Base-by-base conservation (phyloP, 2,888 invertebrate species). In the Phymatocera aterrima region DNA sequence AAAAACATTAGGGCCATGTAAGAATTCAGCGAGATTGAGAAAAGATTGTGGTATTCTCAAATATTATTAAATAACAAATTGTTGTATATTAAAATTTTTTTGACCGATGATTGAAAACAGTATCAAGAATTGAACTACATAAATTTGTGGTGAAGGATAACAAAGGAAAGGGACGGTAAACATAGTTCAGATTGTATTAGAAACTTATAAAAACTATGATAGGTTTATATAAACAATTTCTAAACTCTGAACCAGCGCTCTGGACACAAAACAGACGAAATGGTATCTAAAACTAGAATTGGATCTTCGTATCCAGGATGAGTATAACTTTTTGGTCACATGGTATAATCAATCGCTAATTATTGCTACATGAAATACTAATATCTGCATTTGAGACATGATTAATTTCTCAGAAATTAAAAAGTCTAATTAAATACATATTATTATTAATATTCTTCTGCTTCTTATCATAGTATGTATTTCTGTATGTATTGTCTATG, bases 381-480 rank as follows among this genome's bases (percentile, higher is more conserved):
- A 68, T n/a, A n/a, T 68, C 68, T 43, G 43, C 46, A 68, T 68
- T 68, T 28, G 15, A 46, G 37, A 68, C 43, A 34, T 37, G n/a
- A n/a, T 64, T 37, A 28, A 24, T 43, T n/a, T 65, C 40, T 43
- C 43, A 12, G 18, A 24, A 40, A 65, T 43, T n/a, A n/a, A n/a
- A n/a, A n/a, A n/a, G n/a, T n/a, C n/a, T n/a, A 34, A 64, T 64
- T 12, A 12, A 57, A 57, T 57, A 64, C 18, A 64, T 37, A 6
- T 64, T 21, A 15, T 68, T 5, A 46, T 6, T 28, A 60, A 60
- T 28, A 15, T 68, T 68, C 46, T 40, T 68, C 43, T 68, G 68
- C 68, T 24, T 43, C 0, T 46, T 24, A n/a, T n/a, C n/a, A n/a
- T n/a, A n/a, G 40, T 40, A 28, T 57, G 28, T 3, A 24, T 15